phyloP scores from a whole-genome alignment of 2,888 invertebrate species.

The Yponomeuta evonymella region DNA sequence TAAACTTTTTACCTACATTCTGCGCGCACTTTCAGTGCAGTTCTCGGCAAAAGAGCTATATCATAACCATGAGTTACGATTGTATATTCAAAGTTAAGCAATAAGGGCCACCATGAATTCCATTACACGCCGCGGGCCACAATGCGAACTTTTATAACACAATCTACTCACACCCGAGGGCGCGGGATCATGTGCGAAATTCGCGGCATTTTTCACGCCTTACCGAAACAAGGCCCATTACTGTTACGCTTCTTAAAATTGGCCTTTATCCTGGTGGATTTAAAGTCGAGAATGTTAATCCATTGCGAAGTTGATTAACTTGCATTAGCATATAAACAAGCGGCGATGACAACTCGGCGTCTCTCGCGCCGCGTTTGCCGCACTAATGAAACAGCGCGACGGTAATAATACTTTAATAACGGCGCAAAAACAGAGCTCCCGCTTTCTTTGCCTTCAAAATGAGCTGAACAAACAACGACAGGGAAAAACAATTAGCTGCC shows the following conservation, averaged over 20 bases:
- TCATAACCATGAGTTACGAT: neutral
- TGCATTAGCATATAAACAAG: constrained; percentile 62
- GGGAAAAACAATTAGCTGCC: neutral
- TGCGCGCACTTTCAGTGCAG: too few relatives aligned
- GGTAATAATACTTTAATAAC: constrained; percentile 4
- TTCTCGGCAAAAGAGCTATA: neutral
- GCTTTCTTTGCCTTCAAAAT: neutral
- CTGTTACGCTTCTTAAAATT: neutral
- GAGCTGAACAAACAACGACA: neutral
- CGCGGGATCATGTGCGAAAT: neutral
- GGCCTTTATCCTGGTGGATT: neutral
- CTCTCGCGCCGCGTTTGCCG: constrained; percentile 30
- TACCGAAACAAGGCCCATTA: neutral
- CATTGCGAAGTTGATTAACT: constrained; percentile 17
- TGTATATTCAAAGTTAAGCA: constrained; percentile 1
- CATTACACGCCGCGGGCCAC: neutral
- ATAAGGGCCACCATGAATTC: neutral
- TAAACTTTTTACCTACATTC: too few relatives aligned
- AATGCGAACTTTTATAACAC: neutral
- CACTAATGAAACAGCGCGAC: constrained; percentile 42
- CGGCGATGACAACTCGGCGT: constrained; percentile 37
- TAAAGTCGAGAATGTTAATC: neutral
- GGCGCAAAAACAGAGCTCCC: neutral
- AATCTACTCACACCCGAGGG: neutral
- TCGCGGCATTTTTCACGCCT: neutral